phyloP scores from a whole-genome alignment of 2,888 invertebrate genomes.

The Tipula unca region DNA sequence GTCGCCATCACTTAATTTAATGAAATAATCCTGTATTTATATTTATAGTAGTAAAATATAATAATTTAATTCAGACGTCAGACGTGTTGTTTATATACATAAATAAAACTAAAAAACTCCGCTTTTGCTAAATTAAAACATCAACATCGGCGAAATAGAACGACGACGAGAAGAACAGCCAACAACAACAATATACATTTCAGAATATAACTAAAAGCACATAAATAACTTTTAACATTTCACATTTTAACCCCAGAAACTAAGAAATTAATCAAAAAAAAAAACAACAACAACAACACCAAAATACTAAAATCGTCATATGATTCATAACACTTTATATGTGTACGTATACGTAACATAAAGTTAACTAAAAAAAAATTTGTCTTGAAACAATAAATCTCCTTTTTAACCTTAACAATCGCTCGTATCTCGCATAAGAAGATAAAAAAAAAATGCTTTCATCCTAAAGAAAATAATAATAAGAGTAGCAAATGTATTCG shows the following conservation, averaged over 20 bases:
- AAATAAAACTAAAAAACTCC: background rate
- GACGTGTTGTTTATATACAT: background rate
- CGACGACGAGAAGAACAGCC: background rate
- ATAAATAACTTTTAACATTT: slow-evolving; percentile 8
- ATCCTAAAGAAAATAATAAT: background rate
- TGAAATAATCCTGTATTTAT: background rate
- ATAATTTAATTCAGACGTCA: background rate
- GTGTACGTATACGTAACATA: background rate
- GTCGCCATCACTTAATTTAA: background rate
- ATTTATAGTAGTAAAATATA: background rate
- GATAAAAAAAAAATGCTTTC: background rate
- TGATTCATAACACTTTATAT: background rate
- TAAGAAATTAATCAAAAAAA: slow-evolving; percentile 2
- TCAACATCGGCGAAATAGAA: background rate
- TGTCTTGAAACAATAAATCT: background rate
- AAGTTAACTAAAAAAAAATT: background rate
- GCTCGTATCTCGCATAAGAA: background rate
- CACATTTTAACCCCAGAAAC: slow-evolving; percentile 9
- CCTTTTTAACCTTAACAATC: background rate
- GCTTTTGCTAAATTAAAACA: background rate
- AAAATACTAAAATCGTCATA: background rate
- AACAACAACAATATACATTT: background rate
- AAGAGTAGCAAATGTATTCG: background rate
- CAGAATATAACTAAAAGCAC: slow-evolving; percentile 8
- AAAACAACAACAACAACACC: background rate